phyloP scores from a whole-genome alignment of 2,113 vertebrate genomes.

The Lipophrys pholis region DNA sequence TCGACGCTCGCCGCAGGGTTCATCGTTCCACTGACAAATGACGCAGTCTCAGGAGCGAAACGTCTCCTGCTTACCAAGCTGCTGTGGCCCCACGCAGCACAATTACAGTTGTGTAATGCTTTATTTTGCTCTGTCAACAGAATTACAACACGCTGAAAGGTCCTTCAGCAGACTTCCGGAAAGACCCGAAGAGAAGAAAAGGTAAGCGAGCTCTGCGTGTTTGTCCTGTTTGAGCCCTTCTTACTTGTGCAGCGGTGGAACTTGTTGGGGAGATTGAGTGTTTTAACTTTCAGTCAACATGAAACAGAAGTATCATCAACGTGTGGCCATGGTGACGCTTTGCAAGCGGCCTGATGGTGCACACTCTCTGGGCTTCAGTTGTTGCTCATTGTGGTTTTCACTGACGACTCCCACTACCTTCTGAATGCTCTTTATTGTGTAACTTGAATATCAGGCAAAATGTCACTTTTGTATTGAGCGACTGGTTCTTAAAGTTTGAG shows the following conservation, averaged over 20 bases:
- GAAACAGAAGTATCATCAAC: too few species aligned
- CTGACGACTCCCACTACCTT: not conserved
- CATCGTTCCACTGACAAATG: constrained; percentile 44
- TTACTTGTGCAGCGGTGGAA: not conserved
- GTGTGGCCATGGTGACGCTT: not conserved
- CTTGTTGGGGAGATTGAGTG: not conserved
- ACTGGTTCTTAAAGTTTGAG: too few species aligned
- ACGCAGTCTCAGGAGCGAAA: constrained; percentile 10
- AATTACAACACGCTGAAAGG: constrained; percentile 27
- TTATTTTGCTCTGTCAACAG: constrained; percentile 59
- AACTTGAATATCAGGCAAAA: constrained; percentile 16
- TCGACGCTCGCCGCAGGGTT: constrained; percentile 10
- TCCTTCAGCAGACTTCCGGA: constrained; percentile 14
- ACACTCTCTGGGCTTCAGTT: not conserved
- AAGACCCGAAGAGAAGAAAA: constrained; percentile 50
- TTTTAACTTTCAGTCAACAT: not conserved
- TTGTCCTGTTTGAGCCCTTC: not conserved
- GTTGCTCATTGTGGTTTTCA: not conserved
- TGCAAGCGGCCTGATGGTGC: not conserved
- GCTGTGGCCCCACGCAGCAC: constrained; percentile 10
- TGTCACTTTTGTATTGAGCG: not conserved
- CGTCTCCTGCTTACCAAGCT: constrained; percentile 5
- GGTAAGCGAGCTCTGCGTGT: constrained; percentile 34
- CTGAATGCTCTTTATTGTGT: not conserved
- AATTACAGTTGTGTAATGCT: constrained; percentile 26